Evolutionary conservation across 2,888 invertebrate species (phyloP).

Genomic region (Noctua janthina): DNA sequence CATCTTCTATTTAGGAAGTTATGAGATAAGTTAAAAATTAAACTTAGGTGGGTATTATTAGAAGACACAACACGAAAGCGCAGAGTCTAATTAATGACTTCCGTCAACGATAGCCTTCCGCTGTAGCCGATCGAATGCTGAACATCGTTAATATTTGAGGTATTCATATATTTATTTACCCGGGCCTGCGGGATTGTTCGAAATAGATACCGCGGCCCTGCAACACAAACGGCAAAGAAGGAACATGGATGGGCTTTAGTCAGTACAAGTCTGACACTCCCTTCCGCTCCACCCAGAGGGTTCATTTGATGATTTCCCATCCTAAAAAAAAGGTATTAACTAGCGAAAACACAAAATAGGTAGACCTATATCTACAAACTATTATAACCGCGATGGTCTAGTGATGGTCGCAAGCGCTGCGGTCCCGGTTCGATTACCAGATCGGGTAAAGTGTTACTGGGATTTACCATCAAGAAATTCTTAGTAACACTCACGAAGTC

Average conservation of each 20-base stretch:
- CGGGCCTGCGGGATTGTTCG: no score
- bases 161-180: neutral
- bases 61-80: neutral
- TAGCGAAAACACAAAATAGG: neutral
- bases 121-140: neutral
- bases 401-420: neutral
- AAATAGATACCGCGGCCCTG: no score
- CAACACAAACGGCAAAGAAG: no score
- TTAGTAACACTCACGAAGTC: neutral
- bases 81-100: slow-evolving; percentile 1
- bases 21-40: slow-evolving; percentile 1
- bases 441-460: neutral
- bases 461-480: neutral
- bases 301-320: no score
- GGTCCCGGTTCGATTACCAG: neutral
- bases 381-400: neutral
- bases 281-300: no score
- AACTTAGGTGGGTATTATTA: neutral
- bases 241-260: no score
- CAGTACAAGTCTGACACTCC: no score
- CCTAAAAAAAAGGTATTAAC: no score
- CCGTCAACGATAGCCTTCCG: slow-evolving; percentile 1
- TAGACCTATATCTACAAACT: neutral
- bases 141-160: neutral
- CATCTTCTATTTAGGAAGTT: slow-evolving; percentile 2